A percentile compares a stretch with the other conserved stretches of the same genome.
These are phyloP conservation scores for Choloepus hoffmanni DNA, from an alignment of 2,113 vertebrate genomes.

Conservation along the genomic window DNA sequence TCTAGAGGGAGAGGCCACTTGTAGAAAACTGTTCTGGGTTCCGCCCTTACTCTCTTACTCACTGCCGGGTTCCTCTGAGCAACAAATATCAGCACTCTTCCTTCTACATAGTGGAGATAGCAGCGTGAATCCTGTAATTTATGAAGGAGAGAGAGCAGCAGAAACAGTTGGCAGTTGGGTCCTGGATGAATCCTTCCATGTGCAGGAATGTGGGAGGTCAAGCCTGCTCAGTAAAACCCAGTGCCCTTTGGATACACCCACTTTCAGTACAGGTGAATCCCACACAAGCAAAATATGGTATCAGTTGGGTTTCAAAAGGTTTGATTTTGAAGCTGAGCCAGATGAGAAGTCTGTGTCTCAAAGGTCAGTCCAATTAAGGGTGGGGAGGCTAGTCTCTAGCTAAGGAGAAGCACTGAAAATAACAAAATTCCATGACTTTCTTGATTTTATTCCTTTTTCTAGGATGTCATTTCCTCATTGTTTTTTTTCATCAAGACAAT, in stretches of 20 bases:
- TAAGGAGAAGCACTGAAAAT: neutral
- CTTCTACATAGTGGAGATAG: neutral
- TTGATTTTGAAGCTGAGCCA: neutral
- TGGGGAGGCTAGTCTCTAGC: neutral
- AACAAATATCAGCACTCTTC: neutral
- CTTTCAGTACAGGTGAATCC: neutral
- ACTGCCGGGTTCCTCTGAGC: neutral
- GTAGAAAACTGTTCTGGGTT: neutral
- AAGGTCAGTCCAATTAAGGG: neutral
- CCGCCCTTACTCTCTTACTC: neutral
- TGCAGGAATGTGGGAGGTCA: neutral
- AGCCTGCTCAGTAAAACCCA: neutral
- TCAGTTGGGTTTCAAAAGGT: neutral
- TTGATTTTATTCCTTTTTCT: neutral
- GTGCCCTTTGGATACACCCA: neutral
- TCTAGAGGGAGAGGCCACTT: neutral
- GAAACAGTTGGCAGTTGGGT: neutral
- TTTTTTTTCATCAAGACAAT: neutral
- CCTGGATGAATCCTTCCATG: neutral
- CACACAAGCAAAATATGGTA: neutral
- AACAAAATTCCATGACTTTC: neutral
- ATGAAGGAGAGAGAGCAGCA: neutral
- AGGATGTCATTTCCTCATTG: neutral
- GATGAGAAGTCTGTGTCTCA: neutral
- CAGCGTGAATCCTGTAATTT: neutral